Evolutionary conservation across 2,797 vertebrate species (phyloP).

Genomic region (Coilia nasus): DNA sequence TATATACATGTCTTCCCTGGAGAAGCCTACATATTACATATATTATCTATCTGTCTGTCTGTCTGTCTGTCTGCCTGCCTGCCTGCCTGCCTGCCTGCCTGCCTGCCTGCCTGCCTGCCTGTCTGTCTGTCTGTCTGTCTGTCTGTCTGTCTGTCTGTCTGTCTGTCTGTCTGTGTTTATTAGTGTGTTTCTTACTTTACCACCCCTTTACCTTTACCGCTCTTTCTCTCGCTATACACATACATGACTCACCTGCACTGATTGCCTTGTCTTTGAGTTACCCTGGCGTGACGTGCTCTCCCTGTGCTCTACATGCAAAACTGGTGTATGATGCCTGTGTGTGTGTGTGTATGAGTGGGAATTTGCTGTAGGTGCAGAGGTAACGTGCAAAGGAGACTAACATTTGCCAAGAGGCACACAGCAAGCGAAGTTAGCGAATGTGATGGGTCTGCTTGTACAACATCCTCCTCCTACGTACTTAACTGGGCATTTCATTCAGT

Average conservation of each 20-base stretch:
- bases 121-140: neutral
- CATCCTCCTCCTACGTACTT: no score
- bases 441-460: no score
- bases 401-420: neutral
- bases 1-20: no score
- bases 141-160: neutral
- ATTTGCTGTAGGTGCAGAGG: conserved; percentile 33
- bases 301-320: neutral
- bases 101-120: neutral
- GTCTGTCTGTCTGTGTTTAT: neutral
- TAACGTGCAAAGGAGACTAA: neutral
- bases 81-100: neutral
- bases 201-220: conserved; percentile 8
- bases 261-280: neutral
- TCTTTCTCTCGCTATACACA: neutral
- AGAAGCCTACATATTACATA: no score
- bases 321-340: neutral
- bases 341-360: neutral
- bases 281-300: neutral
- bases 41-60: neutral
- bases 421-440: no score
- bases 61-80: neutral
- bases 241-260: conserved; percentile 17
- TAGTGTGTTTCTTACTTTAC: neutral
- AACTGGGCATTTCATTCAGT: no score